These are phyloP conservation scores for Drosophila fuyamai DNA, from an alignment of 1,140 invertebrate genomes.

Conservation along the genomic window DNA sequence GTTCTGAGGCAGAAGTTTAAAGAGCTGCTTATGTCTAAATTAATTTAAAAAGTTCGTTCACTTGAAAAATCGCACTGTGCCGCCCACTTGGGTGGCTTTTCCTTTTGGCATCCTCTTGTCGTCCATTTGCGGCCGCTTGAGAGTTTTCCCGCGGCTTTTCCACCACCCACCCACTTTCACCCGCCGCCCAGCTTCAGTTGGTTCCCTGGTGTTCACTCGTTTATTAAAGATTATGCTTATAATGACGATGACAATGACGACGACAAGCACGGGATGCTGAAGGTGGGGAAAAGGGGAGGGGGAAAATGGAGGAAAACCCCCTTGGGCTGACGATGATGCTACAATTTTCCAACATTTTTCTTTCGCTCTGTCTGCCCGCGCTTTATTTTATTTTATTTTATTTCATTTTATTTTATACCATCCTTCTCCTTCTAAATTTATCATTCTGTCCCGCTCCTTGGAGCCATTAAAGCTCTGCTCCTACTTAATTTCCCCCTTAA, in stretches of 20 bases:
- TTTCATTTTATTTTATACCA: conserved; percentile 48
- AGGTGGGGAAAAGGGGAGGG: not conserved
- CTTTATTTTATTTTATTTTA: conserved; percentile 61
- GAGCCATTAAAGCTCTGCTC: conserved; percentile 60
- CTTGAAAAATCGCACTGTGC: conserved; percentile 67
- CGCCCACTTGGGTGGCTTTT: conserved; percentile 11
- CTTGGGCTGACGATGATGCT: conserved; percentile 71
- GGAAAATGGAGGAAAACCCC: conserved; percentile 19
- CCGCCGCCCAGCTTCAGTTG: conserved; percentile 10
- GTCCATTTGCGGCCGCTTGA: conserved; percentile 75
- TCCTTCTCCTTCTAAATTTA: conserved; percentile 18
- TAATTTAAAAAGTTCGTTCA: conserved; percentile 81
- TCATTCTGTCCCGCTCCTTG: conserved; percentile 4
- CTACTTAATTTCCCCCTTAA: conserved; percentile 33
- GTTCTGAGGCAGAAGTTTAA: conserved; percentile 63
- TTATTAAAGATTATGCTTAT: conserved; percentile 83
- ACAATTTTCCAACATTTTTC: conserved; percentile 71
- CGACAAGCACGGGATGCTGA: conserved; percentile 57
- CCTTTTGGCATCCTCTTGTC: conserved; percentile 35
- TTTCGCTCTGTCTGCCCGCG: conserved; percentile 23
- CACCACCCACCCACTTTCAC: not conserved
- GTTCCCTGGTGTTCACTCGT: conserved; percentile 74
- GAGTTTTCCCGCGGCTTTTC: conserved; percentile 65
- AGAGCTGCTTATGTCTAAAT: conserved; percentile 80
- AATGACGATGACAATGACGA: conserved; percentile 81